phyloP scores from a whole-genome alignment of 2,888 invertebrate species.

The Dasysyrphus tricinctus region DNA sequence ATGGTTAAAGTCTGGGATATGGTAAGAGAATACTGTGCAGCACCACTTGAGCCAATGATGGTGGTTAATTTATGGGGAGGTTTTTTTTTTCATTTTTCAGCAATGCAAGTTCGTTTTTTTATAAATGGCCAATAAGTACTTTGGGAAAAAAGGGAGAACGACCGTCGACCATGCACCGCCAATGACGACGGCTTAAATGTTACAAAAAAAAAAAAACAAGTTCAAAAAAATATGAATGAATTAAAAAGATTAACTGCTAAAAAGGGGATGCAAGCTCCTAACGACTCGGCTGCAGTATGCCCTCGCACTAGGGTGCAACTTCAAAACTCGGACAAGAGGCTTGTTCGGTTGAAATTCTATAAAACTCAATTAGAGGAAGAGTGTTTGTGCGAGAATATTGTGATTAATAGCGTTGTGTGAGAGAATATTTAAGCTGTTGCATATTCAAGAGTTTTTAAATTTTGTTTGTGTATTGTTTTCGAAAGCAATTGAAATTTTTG shows the following conservation, averaged over 20 bases:
- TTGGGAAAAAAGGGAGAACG: slow-evolving; percentile 14
- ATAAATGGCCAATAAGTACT: slow-evolving; percentile 38
- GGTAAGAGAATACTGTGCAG: background rate
- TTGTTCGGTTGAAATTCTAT: slow-evolving; percentile 4
- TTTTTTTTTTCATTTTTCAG: background rate
- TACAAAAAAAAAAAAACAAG: slow-evolving; percentile 8
- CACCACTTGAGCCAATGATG: slow-evolving; percentile 27
- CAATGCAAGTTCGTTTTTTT: slow-evolving; percentile 4
- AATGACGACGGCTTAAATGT: background rate
- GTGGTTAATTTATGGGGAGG: slow-evolving; percentile 51
- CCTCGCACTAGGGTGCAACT: slow-evolving; percentile 18
- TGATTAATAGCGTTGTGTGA: slow-evolving; percentile 4
- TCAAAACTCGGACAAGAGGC: slow-evolving; percentile 36
- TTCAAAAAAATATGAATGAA: background rate
- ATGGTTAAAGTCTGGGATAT: background rate
- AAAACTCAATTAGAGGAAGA: slow-evolving; percentile 48
- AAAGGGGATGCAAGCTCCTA: slow-evolving; percentile 24
- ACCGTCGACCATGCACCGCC: background rate
- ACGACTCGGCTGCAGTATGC: background rate
- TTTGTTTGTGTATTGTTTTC: background rate
- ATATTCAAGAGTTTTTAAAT: background rate
- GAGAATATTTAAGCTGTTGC: slow-evolving; percentile 19
- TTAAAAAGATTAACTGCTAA: slow-evolving; percentile 24
- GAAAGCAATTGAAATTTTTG: background rate
- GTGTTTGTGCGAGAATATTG: slow-evolving; percentile 23